Evolutionary conservation across 2,888 invertebrate species (phyloP), one percentile per base, ranked within the genome.

Genomic region (Chloroclysta siterata): DNA sequence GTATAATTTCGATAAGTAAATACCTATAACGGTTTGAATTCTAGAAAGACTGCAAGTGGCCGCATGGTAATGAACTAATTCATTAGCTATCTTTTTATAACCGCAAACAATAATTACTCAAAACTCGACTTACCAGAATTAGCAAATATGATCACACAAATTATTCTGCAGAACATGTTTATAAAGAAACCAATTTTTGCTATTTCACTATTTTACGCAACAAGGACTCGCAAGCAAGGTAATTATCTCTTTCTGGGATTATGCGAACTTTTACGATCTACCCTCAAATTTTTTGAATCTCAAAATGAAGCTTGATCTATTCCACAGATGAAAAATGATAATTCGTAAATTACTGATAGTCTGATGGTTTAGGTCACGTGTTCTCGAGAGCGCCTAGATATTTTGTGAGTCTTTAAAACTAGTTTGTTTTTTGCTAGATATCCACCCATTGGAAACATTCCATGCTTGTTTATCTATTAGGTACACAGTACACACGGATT

Each of bases 81-180:
- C 47, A 48, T 48, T 60, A 60, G 57, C 15, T 51, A 56, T 68
- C 47, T 46, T 36, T 48, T 54, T 42, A 22, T 33, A 11, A 52
- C 60, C 51, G 70, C 65, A 64, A 60, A 60, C 51, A 42, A 58
- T 42, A 54, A 48, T 52, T 53, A 53, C 6, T 53, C 17, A 46
- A 50, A 58, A 54, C 51, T 53, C 11, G 44, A 74, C 78, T 81
- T 72, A 83, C 82, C 82, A 42, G 78, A 72, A 60, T 62, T 71
- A 17, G 74, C 44, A 57, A 82, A 53, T 33, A 79, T 58, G 63
- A 75, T 57, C 8, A 75, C 65, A 68, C 63, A 75, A 70, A 80
- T 60, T 53, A 75, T 67, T 60, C 68, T 63, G 29, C 68, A 53
- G 44, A 73, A 71, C 82, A 83, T 79, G 56, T 67, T 61, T 51